Evolutionary conservation across 2,888 invertebrate species (phyloP).

Genomic region (Byasa hedistus): DNA sequence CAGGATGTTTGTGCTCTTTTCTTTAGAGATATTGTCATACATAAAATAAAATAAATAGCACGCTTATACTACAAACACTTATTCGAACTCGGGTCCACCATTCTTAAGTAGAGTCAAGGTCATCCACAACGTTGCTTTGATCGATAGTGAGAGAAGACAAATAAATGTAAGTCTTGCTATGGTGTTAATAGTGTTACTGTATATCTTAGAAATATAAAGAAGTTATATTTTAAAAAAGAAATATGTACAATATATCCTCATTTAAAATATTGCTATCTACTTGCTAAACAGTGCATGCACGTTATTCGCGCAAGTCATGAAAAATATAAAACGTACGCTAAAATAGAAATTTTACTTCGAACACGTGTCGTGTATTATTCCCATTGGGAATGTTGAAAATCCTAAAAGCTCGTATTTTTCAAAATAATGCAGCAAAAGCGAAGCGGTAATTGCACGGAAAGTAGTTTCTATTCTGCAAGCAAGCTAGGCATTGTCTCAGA

Average conservation of each 20-base stretch:
- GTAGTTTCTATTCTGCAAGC: conserved; percentile 18
- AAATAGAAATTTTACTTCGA: conserved; percentile 8
- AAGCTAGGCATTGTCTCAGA: conserved; percentile 25
- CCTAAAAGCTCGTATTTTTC: conserved; percentile 19
- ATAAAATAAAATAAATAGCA: no score
- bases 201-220: no score
- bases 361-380: conserved; percentile 23
- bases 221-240: neutral
- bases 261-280: conserved; percentile 3
- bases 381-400: conserved; percentile 13
- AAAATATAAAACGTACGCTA: conserved; percentile 7
- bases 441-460: conserved; percentile 25
- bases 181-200: no score
- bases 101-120: no score
- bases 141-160: no score
- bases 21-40: no score
- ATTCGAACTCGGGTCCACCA: no score
- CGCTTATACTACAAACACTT: no score
- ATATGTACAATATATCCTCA: neutral
- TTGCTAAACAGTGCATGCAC: conserved; percentile 5
- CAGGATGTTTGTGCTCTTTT: no score
- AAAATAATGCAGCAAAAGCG: conserved; percentile 21
- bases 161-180: no score
- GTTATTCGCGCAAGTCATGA: conserved; percentile 7
- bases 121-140: no score